Percentiles rank a stretch among this genome's conserved stretches.
Conservation (phyloP, 2,797 vertebrate species). For the Euphonia xanthogaster region DNA sequence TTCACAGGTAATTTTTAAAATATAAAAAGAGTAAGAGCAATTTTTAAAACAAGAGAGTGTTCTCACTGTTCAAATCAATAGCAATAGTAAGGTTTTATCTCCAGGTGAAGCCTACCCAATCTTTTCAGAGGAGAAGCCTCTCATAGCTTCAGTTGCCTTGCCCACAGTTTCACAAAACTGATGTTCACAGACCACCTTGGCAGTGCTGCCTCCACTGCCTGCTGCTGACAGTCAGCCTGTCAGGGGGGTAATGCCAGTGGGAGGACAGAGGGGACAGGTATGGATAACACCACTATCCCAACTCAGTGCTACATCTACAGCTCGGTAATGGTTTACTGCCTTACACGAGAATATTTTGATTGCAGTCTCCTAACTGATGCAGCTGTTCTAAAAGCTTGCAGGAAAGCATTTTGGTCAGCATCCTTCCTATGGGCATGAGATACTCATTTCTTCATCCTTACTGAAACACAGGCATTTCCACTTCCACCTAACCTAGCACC, state of each 20-base stretch:
- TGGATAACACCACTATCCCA: neutral
- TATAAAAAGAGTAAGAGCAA: neutral
- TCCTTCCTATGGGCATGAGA: neutral
- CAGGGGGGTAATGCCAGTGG: neutral
- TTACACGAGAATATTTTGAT: neutral
- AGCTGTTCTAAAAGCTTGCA: neutral
- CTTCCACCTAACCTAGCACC: neutral
- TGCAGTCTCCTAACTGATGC: neutral
- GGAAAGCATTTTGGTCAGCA: neutral
- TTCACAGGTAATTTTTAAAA: neutral
- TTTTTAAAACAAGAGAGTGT: neutral
- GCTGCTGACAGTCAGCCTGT: neutral
- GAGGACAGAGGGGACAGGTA: neutral
- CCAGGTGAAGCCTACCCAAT: neutral
- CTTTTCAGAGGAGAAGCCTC: neutral
- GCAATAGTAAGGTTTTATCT: neutral
- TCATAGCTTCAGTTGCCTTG: neutral
- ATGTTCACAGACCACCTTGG: too few relatives aligned
- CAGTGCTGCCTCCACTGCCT: neutral
- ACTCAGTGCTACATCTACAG: neutral
- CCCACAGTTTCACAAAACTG: neutral
- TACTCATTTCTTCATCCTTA: neutral
- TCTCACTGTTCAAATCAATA: neutral
- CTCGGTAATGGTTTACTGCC: neutral
- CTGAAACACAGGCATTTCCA: neutral